Percentiles rank a stretch among this genome's conserved stretches.
phyloP scores from a whole-genome alignment of 1,140 invertebrate genomes.

The Trichonephila clavata region DNA sequence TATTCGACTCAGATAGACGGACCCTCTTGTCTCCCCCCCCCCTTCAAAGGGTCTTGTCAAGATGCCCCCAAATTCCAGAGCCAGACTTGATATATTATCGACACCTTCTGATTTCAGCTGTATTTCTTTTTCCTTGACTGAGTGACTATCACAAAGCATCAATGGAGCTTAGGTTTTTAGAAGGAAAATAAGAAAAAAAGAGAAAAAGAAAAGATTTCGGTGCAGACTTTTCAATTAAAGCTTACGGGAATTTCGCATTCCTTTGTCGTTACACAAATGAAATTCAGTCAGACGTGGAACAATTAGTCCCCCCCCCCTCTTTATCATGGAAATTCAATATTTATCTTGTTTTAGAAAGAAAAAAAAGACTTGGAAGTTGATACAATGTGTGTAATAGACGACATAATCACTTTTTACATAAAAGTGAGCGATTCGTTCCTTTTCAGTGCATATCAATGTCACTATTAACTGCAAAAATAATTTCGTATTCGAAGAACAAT shows the following conservation, averaged over 20 bases:
- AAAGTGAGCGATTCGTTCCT: no score
- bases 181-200: not conserved
- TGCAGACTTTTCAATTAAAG: not conserved
- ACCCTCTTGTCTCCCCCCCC: not conserved
- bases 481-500: no score
- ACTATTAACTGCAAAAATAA: no score
- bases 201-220: not conserved
- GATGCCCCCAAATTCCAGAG: slow-evolving; percentile 20
- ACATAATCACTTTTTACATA: no score
- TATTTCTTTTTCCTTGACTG: slow-evolving; percentile 10
- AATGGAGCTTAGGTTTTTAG: not conserved
- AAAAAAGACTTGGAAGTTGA: no score
- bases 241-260: not conserved
- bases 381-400: no score
- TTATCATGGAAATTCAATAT: no score
- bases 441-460: no score
- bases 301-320: no score
- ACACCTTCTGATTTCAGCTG: slow-evolving; percentile 34
- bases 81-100: slow-evolving; percentile 33
- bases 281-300: no score
- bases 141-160: not conserved
- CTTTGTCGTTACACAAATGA: not conserved
- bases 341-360: no score
- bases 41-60: slow-evolving; percentile 3
- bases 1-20: slow-evolving; percentile 18